Percentiles rank a stretch among this genome's conserved stretches.
Conservation (phyloP, 2,888 invertebrate species). For the Nipponacmea schrenckii region DNA sequence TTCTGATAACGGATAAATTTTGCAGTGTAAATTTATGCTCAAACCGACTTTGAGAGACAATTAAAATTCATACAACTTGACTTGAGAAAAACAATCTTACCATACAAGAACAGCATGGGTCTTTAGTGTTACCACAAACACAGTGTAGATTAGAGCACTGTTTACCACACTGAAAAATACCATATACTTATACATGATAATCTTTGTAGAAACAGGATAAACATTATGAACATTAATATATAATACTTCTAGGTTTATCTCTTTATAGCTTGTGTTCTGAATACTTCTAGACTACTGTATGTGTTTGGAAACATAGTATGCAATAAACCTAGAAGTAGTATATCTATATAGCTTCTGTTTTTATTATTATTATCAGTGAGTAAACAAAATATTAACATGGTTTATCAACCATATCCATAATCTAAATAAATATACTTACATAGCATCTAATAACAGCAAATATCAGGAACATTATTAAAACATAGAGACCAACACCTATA, state of each 20-base stretch:
- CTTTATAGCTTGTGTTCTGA: too few species aligned
- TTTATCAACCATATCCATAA: too few species aligned
- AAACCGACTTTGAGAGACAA: too few species aligned
- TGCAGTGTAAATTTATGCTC: neutral
- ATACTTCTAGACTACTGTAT: too few species aligned
- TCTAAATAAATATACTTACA: neutral
- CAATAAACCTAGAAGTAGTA: too few species aligned
- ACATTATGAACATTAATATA: too few species aligned
- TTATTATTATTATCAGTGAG: too few species aligned
- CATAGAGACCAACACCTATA: neutral
- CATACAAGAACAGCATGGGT: neutral
- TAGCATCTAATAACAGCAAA: neutral
- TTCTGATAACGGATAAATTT: neutral
- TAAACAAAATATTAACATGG: neutral
- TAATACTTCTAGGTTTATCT: too few species aligned
- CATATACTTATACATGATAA: neutral
- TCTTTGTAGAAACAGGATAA: too few species aligned
- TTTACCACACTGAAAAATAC: conserved; percentile 2
- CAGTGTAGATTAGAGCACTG: neutral
- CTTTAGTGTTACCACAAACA: neutral
- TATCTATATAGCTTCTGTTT: too few species aligned
- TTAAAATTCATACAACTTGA: neutral
- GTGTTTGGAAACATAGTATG: too few species aligned
- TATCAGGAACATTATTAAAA: neutral
- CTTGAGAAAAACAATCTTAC: neutral